Evolutionary conservation across 1,140 invertebrate genomes (phyloP).

Genomic region (Trypoxylus dichotomus): DNA sequence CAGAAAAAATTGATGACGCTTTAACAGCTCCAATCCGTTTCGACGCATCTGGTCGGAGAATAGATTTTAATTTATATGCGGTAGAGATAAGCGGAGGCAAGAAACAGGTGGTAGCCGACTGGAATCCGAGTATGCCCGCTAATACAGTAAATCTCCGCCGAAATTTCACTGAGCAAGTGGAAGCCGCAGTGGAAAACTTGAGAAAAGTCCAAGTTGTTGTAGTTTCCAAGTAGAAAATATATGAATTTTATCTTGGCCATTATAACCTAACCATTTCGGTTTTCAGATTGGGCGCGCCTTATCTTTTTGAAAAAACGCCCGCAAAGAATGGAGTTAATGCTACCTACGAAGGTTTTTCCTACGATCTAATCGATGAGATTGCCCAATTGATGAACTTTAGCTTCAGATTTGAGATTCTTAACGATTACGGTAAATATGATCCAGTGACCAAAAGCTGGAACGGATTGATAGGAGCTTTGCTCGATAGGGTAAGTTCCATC

Average conservation of each 20-base stretch:
- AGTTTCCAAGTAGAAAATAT: conserved; percentile 48
- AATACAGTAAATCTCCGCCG: conserved; percentile 37
- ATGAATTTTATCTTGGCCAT: not conserved
- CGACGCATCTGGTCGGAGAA: conserved; percentile 36
- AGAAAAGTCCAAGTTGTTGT: conserved; percentile 43
- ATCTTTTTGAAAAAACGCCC: conserved; percentile 62
- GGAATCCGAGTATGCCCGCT: conserved; percentile 39
- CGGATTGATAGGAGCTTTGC: conserved; percentile 79
- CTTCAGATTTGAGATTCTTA: conserved; percentile 71
- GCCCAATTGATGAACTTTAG: conserved; percentile 74
- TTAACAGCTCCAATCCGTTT: conserved; percentile 32
- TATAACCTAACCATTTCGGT: not conserved
- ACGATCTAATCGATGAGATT: conserved; percentile 79
- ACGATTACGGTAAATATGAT: conserved; percentile 74
- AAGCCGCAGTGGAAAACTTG: conserved; percentile 40
- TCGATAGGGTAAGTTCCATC: conserved; percentile 68
- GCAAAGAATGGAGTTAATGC: conserved; percentile 58
- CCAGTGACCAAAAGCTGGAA: conserved; percentile 75
- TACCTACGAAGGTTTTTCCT: conserved; percentile 75
- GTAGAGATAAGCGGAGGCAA: conserved; percentile 38
- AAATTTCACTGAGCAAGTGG: conserved; percentile 37
- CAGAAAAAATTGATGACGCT: conserved; percentile 23
- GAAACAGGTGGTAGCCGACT: conserved; percentile 34
- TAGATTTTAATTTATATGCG: conserved; percentile 42
- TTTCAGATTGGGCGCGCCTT: conserved; percentile 70